Conservation (phyloP, 2,888 invertebrate species). For the Lithosia quadra region DNA sequence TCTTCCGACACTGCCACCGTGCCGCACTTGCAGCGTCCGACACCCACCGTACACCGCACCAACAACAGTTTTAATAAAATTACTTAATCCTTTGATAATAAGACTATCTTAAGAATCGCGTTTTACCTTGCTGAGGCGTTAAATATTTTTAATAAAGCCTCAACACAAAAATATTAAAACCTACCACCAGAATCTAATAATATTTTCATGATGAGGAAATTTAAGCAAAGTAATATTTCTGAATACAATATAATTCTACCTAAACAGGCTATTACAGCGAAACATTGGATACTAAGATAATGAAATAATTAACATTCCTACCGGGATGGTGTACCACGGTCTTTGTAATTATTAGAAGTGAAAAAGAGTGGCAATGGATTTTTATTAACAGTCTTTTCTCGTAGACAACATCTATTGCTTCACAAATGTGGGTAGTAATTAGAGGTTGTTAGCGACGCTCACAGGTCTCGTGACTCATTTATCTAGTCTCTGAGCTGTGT, state of each 20-base stretch:
- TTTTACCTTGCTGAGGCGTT: slow-evolving; percentile 22
- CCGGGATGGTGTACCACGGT: neutral
- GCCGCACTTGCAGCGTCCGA: slow-evolving; percentile 48
- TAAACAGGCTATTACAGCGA: neutral
- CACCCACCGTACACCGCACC: slow-evolving; percentile 43
- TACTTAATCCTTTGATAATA: slow-evolving; percentile 58
- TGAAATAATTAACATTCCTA: neutral
- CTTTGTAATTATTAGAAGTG: neutral
- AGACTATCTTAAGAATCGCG: slow-evolving; percentile 27
- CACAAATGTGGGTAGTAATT: neutral
- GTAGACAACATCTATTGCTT: neutral
- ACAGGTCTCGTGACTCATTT: too few relatives aligned
- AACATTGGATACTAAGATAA: neutral
- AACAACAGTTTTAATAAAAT: slow-evolving; percentile 57
- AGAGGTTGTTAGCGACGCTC: neutral
- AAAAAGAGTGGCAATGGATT: neutral
- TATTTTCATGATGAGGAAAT: neutral
- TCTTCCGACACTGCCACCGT: slow-evolving; percentile 42
- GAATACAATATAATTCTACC: neutral
- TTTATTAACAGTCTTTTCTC: neutral
- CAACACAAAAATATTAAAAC: neutral
- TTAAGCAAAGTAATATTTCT: neutral
- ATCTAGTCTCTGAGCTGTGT: too few relatives aligned
- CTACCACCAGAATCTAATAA: neutral
- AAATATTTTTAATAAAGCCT: slow-evolving; percentile 8